Conservation (phyloP, 2,113 vertebrate genomes). For the Actenoides lindsayi region DNA sequence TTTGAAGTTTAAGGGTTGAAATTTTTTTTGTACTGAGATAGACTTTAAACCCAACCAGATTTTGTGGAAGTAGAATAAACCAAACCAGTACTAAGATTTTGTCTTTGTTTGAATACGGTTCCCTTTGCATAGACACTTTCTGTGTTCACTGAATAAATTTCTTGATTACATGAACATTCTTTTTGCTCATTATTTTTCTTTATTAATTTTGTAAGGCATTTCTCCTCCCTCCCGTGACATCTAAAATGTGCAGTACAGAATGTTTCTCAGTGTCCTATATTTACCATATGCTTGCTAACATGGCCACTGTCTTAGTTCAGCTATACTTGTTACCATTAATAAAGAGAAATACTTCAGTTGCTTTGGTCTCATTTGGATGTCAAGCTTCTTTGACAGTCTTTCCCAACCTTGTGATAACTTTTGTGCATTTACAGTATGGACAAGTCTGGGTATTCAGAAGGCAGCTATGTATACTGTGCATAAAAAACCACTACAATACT, state of each 20-base stretch:
- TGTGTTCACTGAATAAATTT: background rate
- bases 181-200: background rate
- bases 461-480: background rate
- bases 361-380: background rate
- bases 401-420: background rate
- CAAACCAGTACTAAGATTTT: background rate
- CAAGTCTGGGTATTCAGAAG: background rate
- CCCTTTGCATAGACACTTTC: background rate
- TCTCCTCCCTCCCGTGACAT: accelerated
- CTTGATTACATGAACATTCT: background rate
- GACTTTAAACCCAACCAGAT: background rate
- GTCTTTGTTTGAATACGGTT: background rate
- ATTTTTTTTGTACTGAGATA: background rate
- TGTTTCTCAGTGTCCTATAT: background rate
- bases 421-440: background rate
- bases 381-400: background rate
- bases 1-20: background rate
- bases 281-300: background rate
- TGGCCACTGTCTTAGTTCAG: background rate
- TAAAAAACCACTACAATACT: background rate
- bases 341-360: background rate
- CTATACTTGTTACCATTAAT: background rate
- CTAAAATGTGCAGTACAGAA: background rate
- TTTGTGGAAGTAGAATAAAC: background rate
- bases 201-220: background rate